Conservation (phyloP, 2,797 vertebrate genomes). For the Alosa sapidissima region DNA sequence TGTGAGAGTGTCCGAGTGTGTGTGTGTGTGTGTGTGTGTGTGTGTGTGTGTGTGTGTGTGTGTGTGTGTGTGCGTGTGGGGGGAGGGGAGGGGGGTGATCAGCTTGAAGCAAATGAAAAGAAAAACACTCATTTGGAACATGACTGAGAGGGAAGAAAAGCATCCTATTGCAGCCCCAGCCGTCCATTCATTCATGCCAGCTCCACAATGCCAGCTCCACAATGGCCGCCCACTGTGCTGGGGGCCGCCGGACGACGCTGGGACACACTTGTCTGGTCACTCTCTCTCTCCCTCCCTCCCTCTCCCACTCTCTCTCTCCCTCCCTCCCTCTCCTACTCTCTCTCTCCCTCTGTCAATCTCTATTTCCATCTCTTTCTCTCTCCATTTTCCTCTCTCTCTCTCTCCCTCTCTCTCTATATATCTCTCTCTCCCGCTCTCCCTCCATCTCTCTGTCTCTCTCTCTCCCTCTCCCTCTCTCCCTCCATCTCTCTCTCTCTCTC, state of each 20-base stretch:
- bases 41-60: background rate
- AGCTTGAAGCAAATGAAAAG: conserved; percentile 15
- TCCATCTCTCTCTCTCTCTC: background rate
- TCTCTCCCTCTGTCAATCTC: background rate
- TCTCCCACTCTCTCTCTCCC: background rate
- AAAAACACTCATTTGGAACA: conserved; percentile 15
- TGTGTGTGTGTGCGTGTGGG: background rate
- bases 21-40: background rate
- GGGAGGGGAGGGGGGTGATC: background rate
- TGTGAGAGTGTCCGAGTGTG: background rate
- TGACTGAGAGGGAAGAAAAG: background rate
- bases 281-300: background rate
- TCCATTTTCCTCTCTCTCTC: background rate
- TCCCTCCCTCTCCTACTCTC: background rate
- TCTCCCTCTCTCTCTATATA: background rate
- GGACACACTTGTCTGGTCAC: background rate
- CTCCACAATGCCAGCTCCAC: conserved; percentile 6
- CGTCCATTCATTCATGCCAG: background rate
- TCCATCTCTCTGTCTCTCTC: background rate
- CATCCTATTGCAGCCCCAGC: background rate
- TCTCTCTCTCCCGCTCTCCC: too few relatives aligned
- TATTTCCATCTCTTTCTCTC: background rate
- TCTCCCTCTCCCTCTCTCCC: background rate
- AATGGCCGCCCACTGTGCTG: background rate
- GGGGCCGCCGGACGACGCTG: background rate